Percentiles rank a stretch among this genome's conserved stretches.
These are phyloP conservation scores for Pseudopodoces humilis DNA, from an alignment of 2,113 vertebrate species.

Conservation along the genomic window DNA sequence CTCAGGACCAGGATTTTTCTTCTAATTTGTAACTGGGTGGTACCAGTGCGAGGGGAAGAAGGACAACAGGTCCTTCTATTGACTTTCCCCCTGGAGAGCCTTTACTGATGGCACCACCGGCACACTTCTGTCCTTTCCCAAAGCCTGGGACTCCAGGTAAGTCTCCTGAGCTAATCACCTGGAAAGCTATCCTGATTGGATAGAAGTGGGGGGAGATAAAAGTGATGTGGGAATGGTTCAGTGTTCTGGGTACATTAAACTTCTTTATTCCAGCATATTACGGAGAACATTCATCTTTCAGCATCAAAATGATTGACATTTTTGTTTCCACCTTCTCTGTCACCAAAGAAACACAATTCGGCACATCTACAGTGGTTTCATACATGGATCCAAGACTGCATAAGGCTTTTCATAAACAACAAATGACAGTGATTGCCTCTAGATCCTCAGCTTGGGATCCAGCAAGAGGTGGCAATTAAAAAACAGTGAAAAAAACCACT, in stretches of 20 bases:
- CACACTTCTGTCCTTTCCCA: background rate
- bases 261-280: background rate
- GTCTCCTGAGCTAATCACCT: background rate
- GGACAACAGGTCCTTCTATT: background rate
- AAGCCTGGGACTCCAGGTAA: background rate
- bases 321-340: background rate
- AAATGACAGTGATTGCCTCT: background rate
- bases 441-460: background rate
- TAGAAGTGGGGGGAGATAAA: background rate
- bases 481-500: background rate
- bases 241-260: background rate
- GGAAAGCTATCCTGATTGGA: background rate
- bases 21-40: background rate
- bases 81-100: background rate
- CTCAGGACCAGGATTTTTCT: background rate
- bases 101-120: background rate
- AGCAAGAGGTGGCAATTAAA: background rate
- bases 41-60: background rate
- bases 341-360: background rate
- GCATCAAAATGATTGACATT: background rate
- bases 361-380: background rate
- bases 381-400: background rate
- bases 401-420: background rate
- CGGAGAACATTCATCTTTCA: background rate
- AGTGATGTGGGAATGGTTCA: accelerated